Base-by-base conservation (phyloP, 2,797 vertebrate genomes). In the Paramormyrops hopkinsi region DNA sequence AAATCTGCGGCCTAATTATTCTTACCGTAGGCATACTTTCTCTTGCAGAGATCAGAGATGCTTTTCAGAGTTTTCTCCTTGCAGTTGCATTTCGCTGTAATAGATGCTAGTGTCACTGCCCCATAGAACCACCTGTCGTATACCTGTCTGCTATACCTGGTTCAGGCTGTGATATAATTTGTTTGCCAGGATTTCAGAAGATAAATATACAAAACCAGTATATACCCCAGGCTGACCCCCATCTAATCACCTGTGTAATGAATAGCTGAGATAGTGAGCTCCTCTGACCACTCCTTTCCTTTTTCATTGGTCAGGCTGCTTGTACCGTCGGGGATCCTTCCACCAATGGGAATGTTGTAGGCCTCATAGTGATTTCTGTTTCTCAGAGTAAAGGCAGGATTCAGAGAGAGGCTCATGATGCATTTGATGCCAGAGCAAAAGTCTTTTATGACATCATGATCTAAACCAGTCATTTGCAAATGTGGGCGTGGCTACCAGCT, bases 21-120 rank as follows among this genome's bases (percentile, higher is more conserved):
- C 95, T 96, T 94, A 98, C 97, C 96, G 0, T 98, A 98, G 25
- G 96, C 94, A 2, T 97, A 96, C 93, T 98, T 97, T 92, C 94
- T 96, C 92, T 96, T 96, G 89, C 97, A 98, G 93, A 98, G 95
- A 92, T 97, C 97, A 50, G 94, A 93, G 2, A 95, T 92, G 0
- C 95, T 96, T 92, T 96, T 96, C 22, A 98, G 94, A 90, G 94
- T 96, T 91, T 94, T 97, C 92, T 98, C 97, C 91, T 97, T 97
- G 91, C 97, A 98, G 91, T 94, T 96, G 92, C 97, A 98, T 91
- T 97, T 97, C 88, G 97, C 97, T 98, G 94, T 90, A 22, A 69
- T 17, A 59, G 19, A 62, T 37, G 11, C n/a, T 25, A 19, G 33
- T 59, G 37, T 84, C 51, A 90, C 50, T 53, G 50, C 17, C 11